Conservation (phyloP, 2,888 invertebrate genomes). For the Thelaira solivaga region DNA sequence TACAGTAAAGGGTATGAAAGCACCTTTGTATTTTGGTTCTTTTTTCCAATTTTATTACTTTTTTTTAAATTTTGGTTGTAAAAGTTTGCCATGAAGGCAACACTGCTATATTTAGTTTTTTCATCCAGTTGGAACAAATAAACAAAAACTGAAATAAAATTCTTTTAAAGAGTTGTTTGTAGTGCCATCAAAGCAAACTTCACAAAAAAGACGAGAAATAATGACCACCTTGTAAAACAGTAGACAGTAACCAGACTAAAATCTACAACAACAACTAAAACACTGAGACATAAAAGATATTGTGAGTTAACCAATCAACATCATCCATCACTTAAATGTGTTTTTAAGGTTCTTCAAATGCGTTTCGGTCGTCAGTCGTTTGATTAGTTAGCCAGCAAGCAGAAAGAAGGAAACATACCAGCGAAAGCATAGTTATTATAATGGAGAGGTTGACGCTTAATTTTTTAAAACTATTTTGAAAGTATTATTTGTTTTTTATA, state of each 20-base stretch:
- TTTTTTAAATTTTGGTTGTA: too few relatives aligned
- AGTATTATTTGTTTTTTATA: neutral
- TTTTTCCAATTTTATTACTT: too few relatives aligned
- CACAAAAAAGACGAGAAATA: slow-evolving; percentile 67
- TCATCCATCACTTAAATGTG: slow-evolving; percentile 65
- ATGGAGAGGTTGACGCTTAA: slow-evolving; percentile 42
- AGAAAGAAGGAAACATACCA: neutral
- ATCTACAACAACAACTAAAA: slow-evolving; percentile 36
- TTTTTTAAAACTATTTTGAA: neutral
- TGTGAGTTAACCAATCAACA: slow-evolving; percentile 68
- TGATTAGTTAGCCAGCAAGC: neutral
- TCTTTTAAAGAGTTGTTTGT: slow-evolving; percentile 14
- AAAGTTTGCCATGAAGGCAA: too few relatives aligned
- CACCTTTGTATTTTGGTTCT: too few relatives aligned
- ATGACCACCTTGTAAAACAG: slow-evolving; percentile 72
- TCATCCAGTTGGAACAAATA: too few relatives aligned
- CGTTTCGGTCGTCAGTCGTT: neutral
- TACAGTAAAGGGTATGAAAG: too few relatives aligned
- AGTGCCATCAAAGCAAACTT: slow-evolving; percentile 26
- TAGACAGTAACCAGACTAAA: slow-evolving; percentile 74
- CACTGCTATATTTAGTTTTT: too few relatives aligned
- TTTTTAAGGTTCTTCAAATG: slow-evolving; percentile 22
- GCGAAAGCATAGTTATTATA: slow-evolving; percentile 6
- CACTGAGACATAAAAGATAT: slow-evolving; percentile 51
- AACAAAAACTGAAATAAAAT: neutral